phyloP scores from a whole-genome alignment of 2,888 invertebrate species.

The Catocala nupta region DNA sequence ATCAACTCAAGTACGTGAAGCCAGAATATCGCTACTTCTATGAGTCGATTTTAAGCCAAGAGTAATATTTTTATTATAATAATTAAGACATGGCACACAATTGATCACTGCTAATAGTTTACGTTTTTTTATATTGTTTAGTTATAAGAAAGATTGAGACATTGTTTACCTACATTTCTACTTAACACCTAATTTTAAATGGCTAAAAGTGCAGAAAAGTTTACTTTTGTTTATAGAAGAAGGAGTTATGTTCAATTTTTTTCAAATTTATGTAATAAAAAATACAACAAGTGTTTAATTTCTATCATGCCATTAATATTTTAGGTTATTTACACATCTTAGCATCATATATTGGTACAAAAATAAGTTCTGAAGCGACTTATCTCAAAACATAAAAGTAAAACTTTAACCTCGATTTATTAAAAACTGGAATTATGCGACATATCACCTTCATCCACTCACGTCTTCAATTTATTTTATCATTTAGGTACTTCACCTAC shows the following conservation, averaged over 20 bases:
- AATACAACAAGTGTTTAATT: slow-evolving; percentile 11
- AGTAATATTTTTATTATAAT: slow-evolving; percentile 17
- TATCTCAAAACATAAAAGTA: neutral
- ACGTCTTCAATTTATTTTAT: too few relatives aligned
- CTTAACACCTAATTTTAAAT: slow-evolving; percentile 16
- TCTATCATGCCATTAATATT: too few relatives aligned
- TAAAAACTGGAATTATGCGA: neutral
- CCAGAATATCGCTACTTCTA: slow-evolving; percentile 28
- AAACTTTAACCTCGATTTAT: neutral
- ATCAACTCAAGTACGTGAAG: slow-evolving; percentile 30
- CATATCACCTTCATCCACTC: neutral
- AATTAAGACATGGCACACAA: too few relatives aligned
- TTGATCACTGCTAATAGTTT: too few relatives aligned
- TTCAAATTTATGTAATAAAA: slow-evolving; percentile 17
- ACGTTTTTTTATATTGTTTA: too few relatives aligned
- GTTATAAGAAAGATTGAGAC: too few relatives aligned
- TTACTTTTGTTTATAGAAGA: slow-evolving; percentile 12
- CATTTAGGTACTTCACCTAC: too few relatives aligned
- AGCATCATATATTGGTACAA: slow-evolving; percentile 13
- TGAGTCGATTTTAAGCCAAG: slow-evolving; percentile 23
- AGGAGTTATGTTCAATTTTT: slow-evolving; percentile 20
- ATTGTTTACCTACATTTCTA: slow-evolving; percentile 14
- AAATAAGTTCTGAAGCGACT: slow-evolving; percentile 14
- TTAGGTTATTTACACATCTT: too few relatives aligned
- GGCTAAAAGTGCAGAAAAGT: slow-evolving; percentile 14